Evolutionary conservation across 2,797 vertebrate genomes (phyloP).

Genomic region (Ataeniobius toweri): DNA sequence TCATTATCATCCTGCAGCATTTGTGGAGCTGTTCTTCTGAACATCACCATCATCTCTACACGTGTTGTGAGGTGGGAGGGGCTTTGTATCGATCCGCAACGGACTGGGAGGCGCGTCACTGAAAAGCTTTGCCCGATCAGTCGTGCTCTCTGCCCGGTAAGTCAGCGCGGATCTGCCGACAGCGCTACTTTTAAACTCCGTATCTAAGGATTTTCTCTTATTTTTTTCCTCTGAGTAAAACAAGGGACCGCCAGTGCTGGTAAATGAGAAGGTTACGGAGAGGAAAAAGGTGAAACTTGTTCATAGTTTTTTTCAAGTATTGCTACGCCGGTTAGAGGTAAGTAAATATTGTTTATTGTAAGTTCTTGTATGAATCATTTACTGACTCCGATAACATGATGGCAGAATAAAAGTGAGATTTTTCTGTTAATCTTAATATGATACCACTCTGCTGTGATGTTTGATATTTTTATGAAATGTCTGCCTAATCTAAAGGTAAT

Average conservation of each 20-base stretch:
- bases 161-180: neutral
- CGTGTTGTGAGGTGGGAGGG: constrained; percentile 35
- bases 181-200: constrained; percentile 8
- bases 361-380: neutral
- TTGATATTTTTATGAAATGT: neutral
- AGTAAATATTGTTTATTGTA: constrained; percentile 9
- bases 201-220: neutral
- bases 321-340: constrained; percentile 27
- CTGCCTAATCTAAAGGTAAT: neutral
- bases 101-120: constrained; percentile 13
- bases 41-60: neutral
- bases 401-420: neutral
- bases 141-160: neutral
- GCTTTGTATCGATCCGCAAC: constrained; percentile 13
- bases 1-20: too few species aligned
- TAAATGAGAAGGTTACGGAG: neutral
- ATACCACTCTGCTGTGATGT: neutral
- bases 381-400: neutral
- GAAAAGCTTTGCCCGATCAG: neutral
- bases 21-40: neutral
- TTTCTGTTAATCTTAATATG: neutral
- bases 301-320: neutral
- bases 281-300: neutral
- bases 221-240: neutral
- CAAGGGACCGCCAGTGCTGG: neutral